Conservation (phyloP, 2,113 vertebrate genomes). For the Chaetorhynchus papuensis region DNA sequence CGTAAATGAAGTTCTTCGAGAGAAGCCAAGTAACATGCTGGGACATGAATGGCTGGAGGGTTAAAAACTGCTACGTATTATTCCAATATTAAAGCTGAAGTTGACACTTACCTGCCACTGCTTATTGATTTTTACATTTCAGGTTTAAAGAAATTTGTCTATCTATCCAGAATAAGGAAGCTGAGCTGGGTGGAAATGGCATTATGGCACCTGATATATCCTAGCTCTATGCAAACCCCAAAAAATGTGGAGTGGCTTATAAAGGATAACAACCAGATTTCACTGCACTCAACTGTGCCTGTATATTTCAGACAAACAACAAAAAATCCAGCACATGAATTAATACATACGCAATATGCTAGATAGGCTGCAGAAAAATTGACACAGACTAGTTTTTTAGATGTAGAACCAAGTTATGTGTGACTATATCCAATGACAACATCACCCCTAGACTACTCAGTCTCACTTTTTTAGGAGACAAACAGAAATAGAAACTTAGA, state of each 20-base stretch:
- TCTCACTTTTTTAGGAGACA: background rate
- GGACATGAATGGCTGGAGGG: background rate
- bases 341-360: background rate
- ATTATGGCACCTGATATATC: background rate
- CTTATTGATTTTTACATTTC: background rate
- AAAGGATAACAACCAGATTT: background rate
- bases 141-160: background rate
- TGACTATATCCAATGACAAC: background rate
- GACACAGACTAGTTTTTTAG: background rate
- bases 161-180: background rate
- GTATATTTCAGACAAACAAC: background rate
- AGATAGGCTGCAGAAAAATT: background rate
- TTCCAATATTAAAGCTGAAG: background rate
- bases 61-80: background rate
- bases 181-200: background rate
- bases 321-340: background rate
- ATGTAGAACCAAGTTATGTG: background rate
- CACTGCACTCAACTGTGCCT: background rate
- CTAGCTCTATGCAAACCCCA: background rate
- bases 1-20: background rate
- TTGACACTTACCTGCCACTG: background rate
- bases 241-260: background rate
- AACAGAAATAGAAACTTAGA: background rate
- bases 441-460: background rate
- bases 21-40: background rate